These are phyloP conservation scores for Leptinotarsa tumamoca DNA, from an alignment of 2,888 invertebrate genomes.

Conservation along the genomic window DNA sequence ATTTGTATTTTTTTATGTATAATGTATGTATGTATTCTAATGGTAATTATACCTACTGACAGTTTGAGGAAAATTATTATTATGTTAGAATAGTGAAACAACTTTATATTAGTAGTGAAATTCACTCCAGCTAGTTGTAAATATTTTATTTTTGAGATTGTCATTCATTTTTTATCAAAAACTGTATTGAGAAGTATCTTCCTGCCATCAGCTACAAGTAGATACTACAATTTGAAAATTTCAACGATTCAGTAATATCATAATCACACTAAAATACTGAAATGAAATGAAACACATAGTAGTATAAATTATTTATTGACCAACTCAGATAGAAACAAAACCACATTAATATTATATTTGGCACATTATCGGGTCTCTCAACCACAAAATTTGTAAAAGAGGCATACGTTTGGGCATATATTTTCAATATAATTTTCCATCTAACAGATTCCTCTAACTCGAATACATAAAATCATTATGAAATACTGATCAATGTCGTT, in stretches of 20 bases:
- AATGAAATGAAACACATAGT: neutral
- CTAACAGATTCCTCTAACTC: neutral
- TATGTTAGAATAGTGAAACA: too few species aligned
- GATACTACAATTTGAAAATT: neutral
- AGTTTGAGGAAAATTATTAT: too few species aligned
- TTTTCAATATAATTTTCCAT: neutral
- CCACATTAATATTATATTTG: conserved; percentile 1
- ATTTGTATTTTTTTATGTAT: too few species aligned
- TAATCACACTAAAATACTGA: neutral
- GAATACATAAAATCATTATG: neutral
- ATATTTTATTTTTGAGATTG: too few species aligned
- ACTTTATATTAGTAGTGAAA: too few species aligned
- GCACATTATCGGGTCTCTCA: conserved; percentile 3
- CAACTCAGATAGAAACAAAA: conserved; percentile 1
- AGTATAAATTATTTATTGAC: neutral
- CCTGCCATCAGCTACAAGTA: too few species aligned
- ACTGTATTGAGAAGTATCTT: too few species aligned
- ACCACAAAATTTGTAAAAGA: neutral
- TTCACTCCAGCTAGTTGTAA: too few species aligned
- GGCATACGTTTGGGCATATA: neutral
- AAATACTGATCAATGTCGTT: conserved; percentile 23
- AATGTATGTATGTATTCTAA: too few species aligned
- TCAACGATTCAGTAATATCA: neutral
- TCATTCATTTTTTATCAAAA: too few species aligned
- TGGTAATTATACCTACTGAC: too few species aligned